Evolutionary conservation across 2,888 invertebrate species (phyloP).

Genomic region (Rotaria sp.): DNA sequence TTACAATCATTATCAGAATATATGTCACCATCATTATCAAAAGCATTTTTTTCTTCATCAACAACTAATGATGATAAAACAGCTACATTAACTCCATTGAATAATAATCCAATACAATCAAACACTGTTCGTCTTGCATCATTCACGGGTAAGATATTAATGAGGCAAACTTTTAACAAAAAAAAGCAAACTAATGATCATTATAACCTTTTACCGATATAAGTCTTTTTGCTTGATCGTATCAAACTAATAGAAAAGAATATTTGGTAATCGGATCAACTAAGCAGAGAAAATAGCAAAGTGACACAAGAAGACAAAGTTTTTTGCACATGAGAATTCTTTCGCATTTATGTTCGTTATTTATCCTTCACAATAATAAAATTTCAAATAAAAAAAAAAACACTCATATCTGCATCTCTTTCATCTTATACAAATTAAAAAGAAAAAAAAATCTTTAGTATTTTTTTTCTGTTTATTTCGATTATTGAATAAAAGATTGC

Average conservation of each 20-base stretch:
- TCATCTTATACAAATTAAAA: too few species aligned
- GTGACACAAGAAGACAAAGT: neutral
- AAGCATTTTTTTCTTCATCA: constrained; percentile 5
- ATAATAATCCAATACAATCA: neutral
- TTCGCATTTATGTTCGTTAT: neutral
- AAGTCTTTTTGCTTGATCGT: neutral
- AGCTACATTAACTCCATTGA: constrained; percentile 21
- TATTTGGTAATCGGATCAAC: neutral
- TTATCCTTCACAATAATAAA: neutral
- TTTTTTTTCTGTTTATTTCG: too few species aligned
- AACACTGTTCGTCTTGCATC: neutral
- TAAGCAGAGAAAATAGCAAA: neutral
- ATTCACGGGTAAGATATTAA: constrained; percentile 19
- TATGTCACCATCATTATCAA: constrained; percentile 22
- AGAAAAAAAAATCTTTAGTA: too few species aligned
- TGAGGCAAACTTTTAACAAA: neutral
- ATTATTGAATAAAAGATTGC: neutral
- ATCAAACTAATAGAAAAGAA: neutral
- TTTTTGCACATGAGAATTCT: neutral
- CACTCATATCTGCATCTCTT: too few species aligned
- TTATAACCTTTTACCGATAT: neutral
- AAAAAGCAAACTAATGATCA: neutral
- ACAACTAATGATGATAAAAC: neutral
- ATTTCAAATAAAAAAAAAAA: neutral
- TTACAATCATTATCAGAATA: constrained; percentile 24